Conservation (phyloP, 1,140 invertebrate species). For the Prorops nasuta region DNA sequence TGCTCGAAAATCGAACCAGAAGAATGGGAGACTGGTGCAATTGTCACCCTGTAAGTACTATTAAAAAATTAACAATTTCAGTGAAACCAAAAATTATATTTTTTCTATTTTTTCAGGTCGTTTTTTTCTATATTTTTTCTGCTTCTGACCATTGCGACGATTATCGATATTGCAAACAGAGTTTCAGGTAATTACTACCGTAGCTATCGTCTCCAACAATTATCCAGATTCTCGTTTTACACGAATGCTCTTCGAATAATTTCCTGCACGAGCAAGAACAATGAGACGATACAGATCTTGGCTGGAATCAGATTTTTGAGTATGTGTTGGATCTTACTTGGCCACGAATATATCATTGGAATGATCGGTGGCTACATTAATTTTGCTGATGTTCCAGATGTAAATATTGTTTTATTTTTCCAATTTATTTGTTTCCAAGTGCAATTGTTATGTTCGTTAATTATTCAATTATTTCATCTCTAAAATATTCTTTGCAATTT, state of each 20-base stretch:
- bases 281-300: conserved; percentile 26
- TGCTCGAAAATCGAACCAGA: conserved; percentile 8
- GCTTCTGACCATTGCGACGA: conserved; percentile 14
- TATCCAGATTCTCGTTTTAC: conserved; percentile 36
- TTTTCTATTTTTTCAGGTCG: conserved; percentile 6
- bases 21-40: conserved; percentile 9
- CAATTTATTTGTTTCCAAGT: not conserved
- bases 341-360: conserved; percentile 37
- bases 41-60: conserved; percentile 14
- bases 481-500: conserved; percentile 1
- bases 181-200: too few species aligned
- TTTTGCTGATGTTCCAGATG: conserved; percentile 15
- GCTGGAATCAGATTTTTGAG: conserved; percentile 48
- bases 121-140: not conserved
- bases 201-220: too few species aligned
- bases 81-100: too few species aligned
- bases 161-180: not conserved
- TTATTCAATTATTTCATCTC: too few species aligned
- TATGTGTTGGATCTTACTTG: conserved; percentile 46
- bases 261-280: conserved; percentile 16
- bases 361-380: conserved; percentile 21
- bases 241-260: conserved; percentile 33
- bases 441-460: too few species aligned
- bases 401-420: conserved; percentile 9
- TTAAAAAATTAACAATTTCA: too few species aligned